Base-by-base conservation (phyloP, 2,113 vertebrate species). In the Oreamnos americanus region DNA sequence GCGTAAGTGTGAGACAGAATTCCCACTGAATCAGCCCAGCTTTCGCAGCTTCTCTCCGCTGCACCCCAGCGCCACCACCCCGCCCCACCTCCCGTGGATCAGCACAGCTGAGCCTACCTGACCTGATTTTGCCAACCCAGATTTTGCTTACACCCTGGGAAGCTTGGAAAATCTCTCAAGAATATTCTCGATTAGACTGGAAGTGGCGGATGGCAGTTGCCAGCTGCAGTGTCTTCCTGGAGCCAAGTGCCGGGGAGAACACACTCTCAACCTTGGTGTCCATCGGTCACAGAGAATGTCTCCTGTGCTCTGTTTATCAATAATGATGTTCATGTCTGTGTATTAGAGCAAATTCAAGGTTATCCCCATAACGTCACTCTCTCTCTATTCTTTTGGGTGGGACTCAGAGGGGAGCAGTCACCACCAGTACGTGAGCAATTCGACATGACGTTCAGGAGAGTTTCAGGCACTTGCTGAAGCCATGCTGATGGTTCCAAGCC, bases 1-100 rank as follows among this genome's bases (percentile, higher is more conserved):
- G 97, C 93, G 0, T 97, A 97, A 97, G 98, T 97, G 98, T 91
- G 94, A 98, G 98, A 98, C 98, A 97, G 96, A 97, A 85, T 97
- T 96, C 97, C 96, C 97, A 91, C 96, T 95, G 90, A 89, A 95
- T 98, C 95, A 96, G 96, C 96, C 93, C 17, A 6, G 25, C 90
- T 96, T 71, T 96, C 87, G 87, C 98, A 2, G 97, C 81, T 98
- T 96, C 96, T 88, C 85, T 57, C 88, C 36, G 4, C 95, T 43
- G 53, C 82, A n/a, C 64, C 90, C 89, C 86, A 58, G 93, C 13
- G 1, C 86, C 14, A 2, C 84, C 57, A 19, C 57, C 87, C 51
- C 79, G 5, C 1, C 49, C 87, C 55, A 43, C 39, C 57, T 43
- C 81, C 88, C 53, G 10, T 79, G 0, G 87, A 87, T 88, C 91